Percentiles rank a stretch among this genome's conserved stretches.
phyloP scores from a whole-genome alignment of 2,797 vertebrate genomes.

The Sebastes trivittatus region DNA sequence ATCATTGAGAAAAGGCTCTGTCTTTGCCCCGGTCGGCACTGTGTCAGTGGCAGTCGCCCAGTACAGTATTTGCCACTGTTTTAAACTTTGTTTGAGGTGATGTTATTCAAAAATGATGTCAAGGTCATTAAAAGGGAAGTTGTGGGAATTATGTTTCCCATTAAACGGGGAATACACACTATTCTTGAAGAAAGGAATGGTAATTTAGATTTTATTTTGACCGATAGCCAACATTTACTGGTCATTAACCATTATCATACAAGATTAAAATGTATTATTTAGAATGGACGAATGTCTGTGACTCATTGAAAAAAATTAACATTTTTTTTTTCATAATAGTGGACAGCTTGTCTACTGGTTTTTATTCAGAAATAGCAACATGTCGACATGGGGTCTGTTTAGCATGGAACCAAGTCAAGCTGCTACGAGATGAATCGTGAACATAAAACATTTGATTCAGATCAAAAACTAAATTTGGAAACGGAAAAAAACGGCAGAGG shows the following conservation, averaged over 20 bases:
- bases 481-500: too few relatives aligned
- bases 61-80: background rate
- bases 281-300: too few relatives aligned
- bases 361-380: background rate
- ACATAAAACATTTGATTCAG: too few relatives aligned
- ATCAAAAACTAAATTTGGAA: too few relatives aligned
- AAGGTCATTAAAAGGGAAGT: background rate
- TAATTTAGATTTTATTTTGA: too few relatives aligned
- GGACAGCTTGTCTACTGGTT: background rate
- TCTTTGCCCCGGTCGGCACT: slow-evolving; percentile 14
- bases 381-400: background rate
- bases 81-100: background rate
- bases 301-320: too few relatives aligned
- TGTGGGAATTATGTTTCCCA: background rate
- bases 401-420: too few relatives aligned
- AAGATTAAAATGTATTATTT: too few relatives aligned
- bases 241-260: rapidly evolving
- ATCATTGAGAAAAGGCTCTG: slow-evolving; percentile 36
- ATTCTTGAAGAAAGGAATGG: background rate
- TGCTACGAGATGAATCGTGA: too few relatives aligned
- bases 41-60: background rate
- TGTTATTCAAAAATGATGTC: background rate
- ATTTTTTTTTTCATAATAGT: too few relatives aligned
- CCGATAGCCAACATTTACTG: too few relatives aligned
- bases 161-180: background rate